These are phyloP conservation scores for Ophonus ardosiacus DNA, from an alignment of 2,888 invertebrate species.

Conservation along the genomic window DNA sequence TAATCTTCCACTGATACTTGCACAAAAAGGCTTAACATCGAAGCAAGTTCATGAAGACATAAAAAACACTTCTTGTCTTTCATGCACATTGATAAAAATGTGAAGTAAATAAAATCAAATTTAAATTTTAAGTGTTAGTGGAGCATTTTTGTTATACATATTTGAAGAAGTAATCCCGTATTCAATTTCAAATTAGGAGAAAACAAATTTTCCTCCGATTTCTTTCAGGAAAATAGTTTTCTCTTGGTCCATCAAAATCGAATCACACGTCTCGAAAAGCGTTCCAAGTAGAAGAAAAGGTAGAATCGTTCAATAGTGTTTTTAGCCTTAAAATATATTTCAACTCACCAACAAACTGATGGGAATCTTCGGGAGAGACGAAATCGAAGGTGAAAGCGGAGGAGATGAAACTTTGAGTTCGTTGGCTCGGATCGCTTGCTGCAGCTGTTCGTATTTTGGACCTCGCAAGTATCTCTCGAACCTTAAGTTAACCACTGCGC, in stretches of 20 bases:
- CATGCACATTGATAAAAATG: no score
- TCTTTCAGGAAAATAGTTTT: background rate
- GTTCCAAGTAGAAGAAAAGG: background rate
- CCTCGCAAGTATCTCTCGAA: slow-evolving; percentile 89
- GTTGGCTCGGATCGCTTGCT: slow-evolving; percentile 87
- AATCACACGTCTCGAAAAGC: background rate
- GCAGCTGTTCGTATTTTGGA: slow-evolving; percentile 90
- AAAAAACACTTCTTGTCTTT: no score
- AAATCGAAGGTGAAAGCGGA: slow-evolving; percentile 84
- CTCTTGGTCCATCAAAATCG: background rate
- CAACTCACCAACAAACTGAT: slow-evolving; percentile 82
- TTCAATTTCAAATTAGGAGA: background rate
- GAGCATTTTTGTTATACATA: background rate
- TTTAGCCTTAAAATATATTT: background rate
- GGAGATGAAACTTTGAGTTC: slow-evolving; percentile 80
- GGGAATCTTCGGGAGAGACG: slow-evolving; percentile 86
- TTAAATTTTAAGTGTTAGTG: no score
- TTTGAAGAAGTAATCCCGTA: background rate
- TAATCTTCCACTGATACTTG: no score
- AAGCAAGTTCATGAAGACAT: no score
- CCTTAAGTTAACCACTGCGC: slow-evolving; percentile 83
- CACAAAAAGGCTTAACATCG: no score
- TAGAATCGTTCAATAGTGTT: background rate
- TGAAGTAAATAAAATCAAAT: no score
- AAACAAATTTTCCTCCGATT: background rate